A percentile compares a stretch with the other conserved stretches of the same genome.
phyloP scores from a whole-genome alignment of 2,888 invertebrate genomes.

The Lasioglossum malachurum region DNA sequence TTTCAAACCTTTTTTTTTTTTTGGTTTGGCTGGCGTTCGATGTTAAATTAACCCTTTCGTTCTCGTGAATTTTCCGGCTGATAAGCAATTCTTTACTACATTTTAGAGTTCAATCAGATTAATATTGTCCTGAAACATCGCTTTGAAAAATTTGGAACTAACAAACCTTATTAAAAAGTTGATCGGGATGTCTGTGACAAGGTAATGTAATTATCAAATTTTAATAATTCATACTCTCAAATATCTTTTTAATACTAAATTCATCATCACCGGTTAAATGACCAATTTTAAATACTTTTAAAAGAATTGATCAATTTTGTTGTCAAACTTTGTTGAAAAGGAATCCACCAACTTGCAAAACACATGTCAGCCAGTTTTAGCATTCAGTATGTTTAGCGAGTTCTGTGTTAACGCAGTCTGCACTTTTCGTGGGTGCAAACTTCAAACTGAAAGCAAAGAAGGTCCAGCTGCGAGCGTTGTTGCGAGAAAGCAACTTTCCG shows the following conservation, averaged over 20 bases:
- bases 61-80: not conserved
- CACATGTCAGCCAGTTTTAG: not conserved
- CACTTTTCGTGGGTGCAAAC: not conserved
- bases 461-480: conserved; percentile 8
- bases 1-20: not conserved
- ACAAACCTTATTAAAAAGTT: not conserved
- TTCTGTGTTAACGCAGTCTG: not conserved
- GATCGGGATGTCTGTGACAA: not conserved
- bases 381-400: not conserved
- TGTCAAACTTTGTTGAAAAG: not conserved
- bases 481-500: conserved; percentile 18
- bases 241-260: not conserved
- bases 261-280: not conserved
- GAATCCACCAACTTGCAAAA: not conserved
- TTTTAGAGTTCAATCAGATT: not conserved
- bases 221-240: not conserved
- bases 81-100: not conserved
- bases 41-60: not conserved
- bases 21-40: not conserved
- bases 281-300: no score
- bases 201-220: not conserved
- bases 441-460: not conserved
- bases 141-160: not conserved
- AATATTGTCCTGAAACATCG: not conserved
- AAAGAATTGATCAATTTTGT: not conserved